Conservation (phyloP, 1,140 invertebrate species). For the Mercenaria mercenaria region DNA sequence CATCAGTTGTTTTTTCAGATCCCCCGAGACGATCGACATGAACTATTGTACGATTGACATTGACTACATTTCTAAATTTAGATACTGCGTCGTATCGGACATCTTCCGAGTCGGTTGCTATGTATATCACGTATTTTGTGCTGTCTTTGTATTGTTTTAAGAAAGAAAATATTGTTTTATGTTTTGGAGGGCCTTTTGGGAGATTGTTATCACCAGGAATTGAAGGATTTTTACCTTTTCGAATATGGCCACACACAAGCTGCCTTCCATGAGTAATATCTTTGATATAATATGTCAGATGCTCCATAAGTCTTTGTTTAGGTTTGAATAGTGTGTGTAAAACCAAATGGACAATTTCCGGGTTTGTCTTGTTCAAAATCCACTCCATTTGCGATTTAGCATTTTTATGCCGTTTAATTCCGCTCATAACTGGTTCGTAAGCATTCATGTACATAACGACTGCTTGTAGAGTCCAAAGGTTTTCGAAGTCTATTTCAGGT, state of each 20-base stretch:
- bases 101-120: conserved; percentile 4
- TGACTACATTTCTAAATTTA: neutral
- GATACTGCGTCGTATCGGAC: neutral
- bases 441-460: neutral
- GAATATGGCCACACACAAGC: conserved; percentile 71
- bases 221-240: conserved; percentile 69
- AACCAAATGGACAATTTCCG: neutral
- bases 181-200: neutral
- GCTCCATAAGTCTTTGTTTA: neutral
- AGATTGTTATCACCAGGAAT: conserved; percentile 63
- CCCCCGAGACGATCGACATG: neutral
- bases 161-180: neutral
- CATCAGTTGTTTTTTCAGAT: neutral
- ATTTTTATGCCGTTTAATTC: neutral
- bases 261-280: neutral
- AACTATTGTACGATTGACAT: conserved; percentile 15
- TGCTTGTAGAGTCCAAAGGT: neutral
- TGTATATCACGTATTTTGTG: conserved; percentile 1
- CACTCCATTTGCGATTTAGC: neutral
- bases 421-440: neutral
- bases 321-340: neutral
- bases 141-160: neutral
- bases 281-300: neutral
- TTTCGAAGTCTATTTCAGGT: conserved; percentile 21
- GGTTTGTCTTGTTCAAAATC: neutral